phyloP scores from a whole-genome alignment of 2,888 invertebrate species.

The Neuroscelio doddi region DNA sequence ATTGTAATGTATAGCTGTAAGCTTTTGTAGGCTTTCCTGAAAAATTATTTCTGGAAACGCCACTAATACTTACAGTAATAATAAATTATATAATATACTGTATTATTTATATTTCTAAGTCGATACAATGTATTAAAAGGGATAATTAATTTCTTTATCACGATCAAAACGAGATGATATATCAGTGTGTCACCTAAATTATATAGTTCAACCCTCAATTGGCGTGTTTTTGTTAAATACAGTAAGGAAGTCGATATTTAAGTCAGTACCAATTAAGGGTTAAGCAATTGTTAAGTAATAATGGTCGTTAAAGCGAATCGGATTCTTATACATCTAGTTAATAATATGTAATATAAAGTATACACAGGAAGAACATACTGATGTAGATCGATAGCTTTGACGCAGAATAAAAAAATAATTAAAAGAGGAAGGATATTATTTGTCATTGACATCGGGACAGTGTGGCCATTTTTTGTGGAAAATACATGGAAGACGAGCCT shows the following conservation, averaged over 20 bases:
- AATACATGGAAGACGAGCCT: conserved; percentile 8
- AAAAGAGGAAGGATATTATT: conserved; percentile 15
- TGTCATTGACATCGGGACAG: conserved; percentile 14
- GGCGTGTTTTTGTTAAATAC: conserved; percentile 4
- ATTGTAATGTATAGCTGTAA: conserved; percentile 26
- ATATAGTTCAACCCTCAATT: conserved; percentile 24
- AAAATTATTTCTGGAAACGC: conserved; percentile 25
- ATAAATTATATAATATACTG: conserved; percentile 12
- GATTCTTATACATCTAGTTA: conserved; percentile 29
- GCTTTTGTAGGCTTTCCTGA: conserved; percentile 28
- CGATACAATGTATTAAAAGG: conserved; percentile 20
- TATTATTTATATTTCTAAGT: conserved; percentile 15
- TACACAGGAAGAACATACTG: conserved; percentile 36
- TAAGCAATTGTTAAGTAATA: conserved; percentile 23
- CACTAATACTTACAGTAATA: conserved; percentile 34
- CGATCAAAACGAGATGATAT: conserved; percentile 16
- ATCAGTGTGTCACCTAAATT: conserved; percentile 10
- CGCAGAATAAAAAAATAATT: conserved; percentile 27
- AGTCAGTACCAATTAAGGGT: conserved; percentile 7
- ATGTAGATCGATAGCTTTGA: conserved; percentile 20
- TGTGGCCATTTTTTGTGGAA: conserved; percentile 11
- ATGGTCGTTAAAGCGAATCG: conserved; percentile 24
- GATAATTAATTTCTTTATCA: conserved; percentile 21
- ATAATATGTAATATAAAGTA: conserved; percentile 29
- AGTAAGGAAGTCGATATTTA: background rate